Evolutionary conservation across 2,113 vertebrate species (phyloP), one percentile per base, ranked within the genome.

Genomic region (Rostratula benghalensis): DNA sequence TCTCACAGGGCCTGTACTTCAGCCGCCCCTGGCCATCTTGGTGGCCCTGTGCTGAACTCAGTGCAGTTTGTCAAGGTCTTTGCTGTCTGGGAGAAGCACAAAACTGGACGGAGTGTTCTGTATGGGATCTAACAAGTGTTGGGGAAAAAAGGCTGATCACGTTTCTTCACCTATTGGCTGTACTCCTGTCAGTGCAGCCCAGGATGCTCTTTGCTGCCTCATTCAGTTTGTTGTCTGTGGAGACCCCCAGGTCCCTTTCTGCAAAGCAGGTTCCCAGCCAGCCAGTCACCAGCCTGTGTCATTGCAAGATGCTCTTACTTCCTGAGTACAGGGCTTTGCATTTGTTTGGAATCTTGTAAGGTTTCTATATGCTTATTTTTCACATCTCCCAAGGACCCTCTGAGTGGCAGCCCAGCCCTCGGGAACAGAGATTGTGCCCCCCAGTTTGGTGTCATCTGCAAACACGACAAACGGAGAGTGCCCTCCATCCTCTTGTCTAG

Each of bases 311-410:
- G 33, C 39, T n/a, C 19, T 45, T 76, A n/a, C 30, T 60, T 63
- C 43, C 22, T 37, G 25, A 1, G 4, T 5, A 9, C 0, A 0
- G 53, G 23, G 18, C 25, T 81, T 74, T 89, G 27, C 18, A 5
- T 19, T 39, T 65, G 30, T 37, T 20, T 37, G 1, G 0, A 57
- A 39, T 63, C 63, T 43, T 67, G 11, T 61, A 46, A 61, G 30
- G 33, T 48, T 83, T 82, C 56, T 65, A 23, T 31, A 10, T 39
- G 9, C 28, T 11, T 43, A 1, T 45, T 63, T 7, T 8, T 59
- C 33, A 10, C 7, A 25, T 24, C 65, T 60, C 33, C 33, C 33
- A 10, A 5, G 31, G 67, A 9, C 37, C 24, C 17, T 78, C 12
- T 45, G 35, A 43, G 31, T 41, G 14, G 37, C 59, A 64, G 20